Base-by-base conservation (phyloP, 1,140 invertebrate genomes). In the Bombus consobrinus region DNA sequence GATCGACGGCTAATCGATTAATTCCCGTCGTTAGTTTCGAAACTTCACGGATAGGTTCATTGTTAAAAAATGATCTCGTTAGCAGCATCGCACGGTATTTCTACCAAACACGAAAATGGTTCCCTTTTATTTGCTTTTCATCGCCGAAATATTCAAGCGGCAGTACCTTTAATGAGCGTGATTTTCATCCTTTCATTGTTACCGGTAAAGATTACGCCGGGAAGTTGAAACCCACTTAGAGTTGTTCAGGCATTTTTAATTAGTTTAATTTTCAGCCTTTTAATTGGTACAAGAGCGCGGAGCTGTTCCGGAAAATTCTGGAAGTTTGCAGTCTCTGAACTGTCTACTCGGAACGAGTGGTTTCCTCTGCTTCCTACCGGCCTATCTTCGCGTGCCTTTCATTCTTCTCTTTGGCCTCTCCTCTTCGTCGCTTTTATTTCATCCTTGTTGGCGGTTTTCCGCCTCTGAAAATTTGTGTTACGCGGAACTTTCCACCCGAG, bases 201-300 rank as follows among this genome's bases (percentile, higher is more conserved):
- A 34, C n/a, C 39, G 12, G 28, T 28, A 13, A 84, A 80, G 76
- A 85, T 85, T 73, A 72, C 77, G 18, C 53, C 34, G 22, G 34
- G 32, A 77, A 22, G 59, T 78, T 39, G 32, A 64, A 80, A 32
- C 83, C 59, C 76, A 71, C 76, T 85, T 71, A 71, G 68, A 64
- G 76, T 85, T 85, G 83, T 77, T 80, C 77, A 72, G 83, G 83
- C 53, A 85, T 85, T 85, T 72, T 85, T 85, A 85, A 85, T 85
- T 79, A 85, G 83, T 85, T 85, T 85, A 85, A 85, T 85, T 85
- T 85, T 79, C 83, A 79, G 32, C 68, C 76, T 72, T 71, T 80
- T 85, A 85, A 85, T 85, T 85, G 77, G 83, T 73, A 73, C 76
- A 85, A 85, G 68, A 64, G 77, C 77, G 9, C 53, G 25, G 75